These are phyloP conservation scores for Tipula lateralis DNA, from an alignment of 2,888 invertebrate genomes.

Conservation along the genomic window DNA sequence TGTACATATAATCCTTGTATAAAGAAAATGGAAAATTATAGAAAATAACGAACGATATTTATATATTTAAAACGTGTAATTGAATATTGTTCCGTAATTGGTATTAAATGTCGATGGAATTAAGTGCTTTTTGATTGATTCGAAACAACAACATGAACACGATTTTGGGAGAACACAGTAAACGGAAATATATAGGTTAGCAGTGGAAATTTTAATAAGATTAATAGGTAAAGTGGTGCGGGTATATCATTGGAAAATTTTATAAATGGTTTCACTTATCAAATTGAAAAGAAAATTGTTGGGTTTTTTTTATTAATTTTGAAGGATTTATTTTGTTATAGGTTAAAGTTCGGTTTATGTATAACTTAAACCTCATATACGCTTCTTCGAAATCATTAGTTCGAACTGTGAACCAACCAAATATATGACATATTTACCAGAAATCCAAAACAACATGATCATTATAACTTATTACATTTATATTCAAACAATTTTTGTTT, in stretches of 20 bases:
- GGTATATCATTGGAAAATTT: background rate
- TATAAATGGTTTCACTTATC: background rate
- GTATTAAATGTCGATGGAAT: constrained; percentile 11
- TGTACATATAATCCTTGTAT: background rate
- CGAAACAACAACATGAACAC: background rate
- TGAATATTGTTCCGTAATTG: constrained; percentile 15
- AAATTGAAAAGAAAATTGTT: no score
- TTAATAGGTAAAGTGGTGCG: background rate
- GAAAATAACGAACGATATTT: background rate
- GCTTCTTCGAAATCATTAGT: background rate
- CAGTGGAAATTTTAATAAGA: background rate
- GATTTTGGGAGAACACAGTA: background rate
- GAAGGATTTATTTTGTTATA: background rate
- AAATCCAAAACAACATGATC: background rate
- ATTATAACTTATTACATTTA: background rate
- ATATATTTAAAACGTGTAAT: background rate
- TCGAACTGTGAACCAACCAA: no score
- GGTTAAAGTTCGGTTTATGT: background rate
- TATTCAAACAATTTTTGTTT: background rate
- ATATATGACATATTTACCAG: background rate
- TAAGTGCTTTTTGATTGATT: constrained; percentile 27
- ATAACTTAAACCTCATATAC: no score
- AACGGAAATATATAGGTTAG: background rate
- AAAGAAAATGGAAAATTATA: background rate
- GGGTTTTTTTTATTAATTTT: background rate